Evolutionary conservation across 2,797 vertebrate species (phyloP), one percentile per base, ranked within the genome.

Genomic region (Pelochelys cantorii): DNA sequence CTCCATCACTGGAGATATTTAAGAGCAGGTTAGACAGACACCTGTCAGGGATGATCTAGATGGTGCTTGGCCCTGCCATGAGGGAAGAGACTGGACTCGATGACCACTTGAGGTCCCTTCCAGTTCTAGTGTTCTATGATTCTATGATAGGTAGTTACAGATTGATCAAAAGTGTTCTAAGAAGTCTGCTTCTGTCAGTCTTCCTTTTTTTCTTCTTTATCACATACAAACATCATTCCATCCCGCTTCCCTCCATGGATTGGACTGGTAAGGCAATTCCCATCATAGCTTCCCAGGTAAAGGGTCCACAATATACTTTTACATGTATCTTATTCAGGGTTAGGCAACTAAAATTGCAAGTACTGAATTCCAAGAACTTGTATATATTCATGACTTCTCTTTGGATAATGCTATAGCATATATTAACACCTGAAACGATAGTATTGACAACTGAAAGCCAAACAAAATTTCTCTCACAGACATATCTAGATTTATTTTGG

Each of bases 391-490:
- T 89, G 75, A 37, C 5, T 89, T 5, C 2, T 84, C 80, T 86
- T 42, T 83, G 20, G 8, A 3, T 11, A 3, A 8, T 79, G 22
- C 10, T 34, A 4, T 80, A 78, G 29, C 22, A 86, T 20, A 77
- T 86, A 48, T 15, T 75, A 59, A 59, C 15, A 48, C 11, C 27
- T 83, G 31, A 71, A 83, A 29, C n/a, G 74, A 5, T 12, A 1
- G 0, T 0, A 1, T 1, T n/a, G 0, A 0, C 18, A 59, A 59
- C 25, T 13, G 25, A 27, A 62, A 29, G 60, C 60, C 60, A 31
- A 62, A 62, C 31, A 31, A 7, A 62, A 62, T 18, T 53, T 9
- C 5, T 71, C 75, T 48, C 93, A 23, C 25, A 48, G 85, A 71
- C 77, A 85, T 2, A 2, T 4, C 9, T 84, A 0, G 42, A 48